Evolutionary conservation across 2,888 invertebrate genomes (phyloP).

Genomic region (Drosophila kuntzei): DNA sequence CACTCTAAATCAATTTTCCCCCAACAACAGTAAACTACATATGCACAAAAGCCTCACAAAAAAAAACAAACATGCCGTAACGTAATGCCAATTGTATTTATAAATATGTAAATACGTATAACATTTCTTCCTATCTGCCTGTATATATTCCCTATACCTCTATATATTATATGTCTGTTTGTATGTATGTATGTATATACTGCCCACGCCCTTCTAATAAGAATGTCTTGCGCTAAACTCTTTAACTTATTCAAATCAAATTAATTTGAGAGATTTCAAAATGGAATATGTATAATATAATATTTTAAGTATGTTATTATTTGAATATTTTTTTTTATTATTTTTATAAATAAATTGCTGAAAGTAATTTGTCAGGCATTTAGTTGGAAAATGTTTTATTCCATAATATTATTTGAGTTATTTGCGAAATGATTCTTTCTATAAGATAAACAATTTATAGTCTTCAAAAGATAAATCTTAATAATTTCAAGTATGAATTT

Average conservation of each 20-base stretch:
- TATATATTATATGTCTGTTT: no score
- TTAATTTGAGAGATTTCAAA: background rate
- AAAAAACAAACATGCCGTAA: slow-evolving; percentile 4
- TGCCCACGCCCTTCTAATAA: slow-evolving; percentile 11
- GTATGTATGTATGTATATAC: slow-evolving; percentile 4
- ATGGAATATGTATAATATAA: background rate
- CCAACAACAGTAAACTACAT: slow-evolving; percentile 47
- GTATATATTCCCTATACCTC: background rate
- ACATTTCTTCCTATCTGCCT: slow-evolving; percentile 21
- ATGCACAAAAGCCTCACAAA: slow-evolving; percentile 56
- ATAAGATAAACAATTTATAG: background rate
- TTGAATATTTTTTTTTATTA: background rate
- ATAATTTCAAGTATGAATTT: no score
- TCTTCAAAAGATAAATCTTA: no score
- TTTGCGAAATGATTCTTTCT: no score
- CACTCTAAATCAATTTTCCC: slow-evolving; percentile 29
- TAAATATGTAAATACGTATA: slow-evolving; percentile 55
- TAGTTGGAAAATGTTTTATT: background rate
- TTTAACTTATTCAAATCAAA: slow-evolving; percentile 19
- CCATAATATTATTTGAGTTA: no score
- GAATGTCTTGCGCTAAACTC: slow-evolving; percentile 11
- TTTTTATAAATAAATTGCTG: background rate
- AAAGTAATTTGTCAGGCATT: background rate
- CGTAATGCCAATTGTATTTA: slow-evolving; percentile 29
- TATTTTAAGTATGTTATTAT: background rate